Conservation (phyloP, 2,113 vertebrate genomes). For the Apus apus region DNA sequence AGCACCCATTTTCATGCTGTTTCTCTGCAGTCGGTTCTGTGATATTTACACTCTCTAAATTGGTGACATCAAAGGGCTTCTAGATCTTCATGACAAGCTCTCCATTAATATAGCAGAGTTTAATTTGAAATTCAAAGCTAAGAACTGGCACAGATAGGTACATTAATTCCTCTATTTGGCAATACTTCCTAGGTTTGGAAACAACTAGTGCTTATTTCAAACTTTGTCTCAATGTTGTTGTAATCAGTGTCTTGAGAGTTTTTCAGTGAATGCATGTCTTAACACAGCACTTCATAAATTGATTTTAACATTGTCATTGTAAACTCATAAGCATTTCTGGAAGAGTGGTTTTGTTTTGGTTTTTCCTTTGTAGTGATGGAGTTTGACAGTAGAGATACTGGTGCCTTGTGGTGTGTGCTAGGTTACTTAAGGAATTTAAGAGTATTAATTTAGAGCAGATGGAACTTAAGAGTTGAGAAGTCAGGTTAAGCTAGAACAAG, state of each 20-base stretch:
- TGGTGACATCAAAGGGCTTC: fast-evolving
- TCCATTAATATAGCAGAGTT: not conserved
- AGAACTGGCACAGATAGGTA: not conserved
- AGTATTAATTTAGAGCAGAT: not conserved
- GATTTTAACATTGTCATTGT: not conserved
- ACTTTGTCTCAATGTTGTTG: not conserved
- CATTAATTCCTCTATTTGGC: not conserved
- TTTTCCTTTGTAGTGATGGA: not conserved
- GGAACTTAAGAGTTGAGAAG: not conserved
- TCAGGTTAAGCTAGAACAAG: not conserved
- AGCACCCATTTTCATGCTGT: not conserved
- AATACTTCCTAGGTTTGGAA: not conserved
- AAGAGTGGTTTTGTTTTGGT: not conserved
- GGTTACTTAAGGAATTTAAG: not conserved
- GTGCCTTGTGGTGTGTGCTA: not conserved
- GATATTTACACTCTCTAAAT: not conserved
- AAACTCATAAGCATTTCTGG: not conserved
- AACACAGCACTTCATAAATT: not conserved
- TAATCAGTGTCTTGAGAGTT: not conserved
- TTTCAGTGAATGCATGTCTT: not conserved
- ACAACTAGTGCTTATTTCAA: not conserved
- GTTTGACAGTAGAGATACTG: not conserved
- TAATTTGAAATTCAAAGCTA: not conserved
- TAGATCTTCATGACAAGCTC: not conserved
- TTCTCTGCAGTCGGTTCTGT: not conserved